These are phyloP conservation scores for Lissonota sp. DNA, from an alignment of 2,888 invertebrate species.

Conservation along the genomic window DNA sequence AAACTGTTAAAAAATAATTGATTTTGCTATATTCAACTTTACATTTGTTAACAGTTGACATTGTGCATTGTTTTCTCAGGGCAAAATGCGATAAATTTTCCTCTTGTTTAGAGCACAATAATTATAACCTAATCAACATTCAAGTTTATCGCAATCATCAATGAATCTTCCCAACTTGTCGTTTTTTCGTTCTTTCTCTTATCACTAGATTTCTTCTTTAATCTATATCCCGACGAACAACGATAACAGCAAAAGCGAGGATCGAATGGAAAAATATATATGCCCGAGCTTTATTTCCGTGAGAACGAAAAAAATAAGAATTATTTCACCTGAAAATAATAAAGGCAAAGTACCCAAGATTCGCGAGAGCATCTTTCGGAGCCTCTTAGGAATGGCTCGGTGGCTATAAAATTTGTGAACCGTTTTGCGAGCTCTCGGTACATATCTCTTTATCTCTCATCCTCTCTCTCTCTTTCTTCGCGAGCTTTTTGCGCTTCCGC, in stretches of 20 bases:
- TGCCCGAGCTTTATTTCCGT: conserved; percentile 10
- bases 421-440: conserved; percentile 38
- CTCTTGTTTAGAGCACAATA: too few species aligned
- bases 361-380: not conserved
- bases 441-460: conserved; percentile 23
- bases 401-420: conserved; percentile 23
- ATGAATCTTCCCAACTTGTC: conserved; percentile 41
- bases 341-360: not conserved
- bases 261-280: conserved; percentile 60
- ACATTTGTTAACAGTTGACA: too few species aligned
- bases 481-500: conserved; percentile 52
- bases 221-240: conserved; percentile 28
- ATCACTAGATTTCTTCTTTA: conserved; percentile 1
- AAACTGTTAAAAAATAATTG: too few species aligned
- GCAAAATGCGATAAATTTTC: too few species aligned
- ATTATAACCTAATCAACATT: not conserved
- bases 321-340: not conserved
- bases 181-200: conserved; percentile 20
- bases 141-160: not conserved
- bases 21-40: too few species aligned
- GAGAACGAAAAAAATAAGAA: too few species aligned
- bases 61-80: too few species aligned
- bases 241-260: conserved; percentile 27
- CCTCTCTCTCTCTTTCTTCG: conserved; percentile 20
- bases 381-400: conserved; percentile 3